Conservation (phyloP, 2,888 invertebrate species). For the Dimorphilus gyrociliatus region DNA sequence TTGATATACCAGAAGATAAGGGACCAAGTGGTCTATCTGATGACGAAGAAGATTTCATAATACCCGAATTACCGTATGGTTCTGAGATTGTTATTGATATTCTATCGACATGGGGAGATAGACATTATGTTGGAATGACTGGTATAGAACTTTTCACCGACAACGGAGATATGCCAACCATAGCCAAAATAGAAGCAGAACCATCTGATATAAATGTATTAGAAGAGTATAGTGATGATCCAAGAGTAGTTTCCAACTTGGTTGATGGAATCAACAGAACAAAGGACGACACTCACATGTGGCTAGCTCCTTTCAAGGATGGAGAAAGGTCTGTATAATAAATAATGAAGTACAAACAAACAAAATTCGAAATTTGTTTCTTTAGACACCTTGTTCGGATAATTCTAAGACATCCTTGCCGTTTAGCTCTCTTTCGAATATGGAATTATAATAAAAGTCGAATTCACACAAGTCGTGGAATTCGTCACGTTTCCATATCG, state of each 20-base stretch:
- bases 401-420: neutral
- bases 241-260: constrained; percentile 48
- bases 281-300: constrained; percentile 58
- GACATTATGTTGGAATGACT: constrained; percentile 58
- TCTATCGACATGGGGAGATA: constrained; percentile 56
- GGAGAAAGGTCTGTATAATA: constrained; percentile 45
- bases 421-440: constrained; percentile 7
- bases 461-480: constrained; percentile 63
- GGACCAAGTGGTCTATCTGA: too few relatives aligned
- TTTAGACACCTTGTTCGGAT: too few relatives aligned
- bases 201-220: constrained; percentile 49
- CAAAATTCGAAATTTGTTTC: too few relatives aligned
- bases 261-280: constrained; percentile 56
- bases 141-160: constrained; percentile 57
- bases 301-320: constrained; percentile 56
- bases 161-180: constrained; percentile 45
- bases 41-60: constrained; percentile 47
- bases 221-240: constrained; percentile 50
- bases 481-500: constrained; percentile 51
- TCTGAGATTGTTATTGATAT: constrained; percentile 51
- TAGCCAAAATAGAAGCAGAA: constrained; percentile 46
- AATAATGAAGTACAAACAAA: too few relatives aligned
- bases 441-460: constrained; percentile 77
- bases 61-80: constrained; percentile 60
- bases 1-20: too few relatives aligned